Percentiles rank a stretch among this genome's conserved stretches.
phyloP scores from a whole-genome alignment of 2,113 vertebrate genomes.

The Zingel zingel region DNA sequence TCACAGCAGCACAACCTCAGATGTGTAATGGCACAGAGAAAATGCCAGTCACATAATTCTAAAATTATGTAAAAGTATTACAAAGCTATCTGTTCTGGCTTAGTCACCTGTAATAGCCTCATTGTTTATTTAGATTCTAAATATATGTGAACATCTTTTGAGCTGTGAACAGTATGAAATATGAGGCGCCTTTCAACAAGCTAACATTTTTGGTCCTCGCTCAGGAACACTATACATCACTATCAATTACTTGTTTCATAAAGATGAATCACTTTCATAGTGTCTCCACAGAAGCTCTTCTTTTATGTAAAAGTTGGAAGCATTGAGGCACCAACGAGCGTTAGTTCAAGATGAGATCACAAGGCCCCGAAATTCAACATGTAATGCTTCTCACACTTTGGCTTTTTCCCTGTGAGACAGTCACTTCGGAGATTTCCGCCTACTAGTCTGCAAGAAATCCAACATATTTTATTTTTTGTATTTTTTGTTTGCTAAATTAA shows the following conservation, averaged over 20 bases:
- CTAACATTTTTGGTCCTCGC: conserved; percentile 19
- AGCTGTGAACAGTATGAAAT: conserved; percentile 67
- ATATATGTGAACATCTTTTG: conserved; percentile 32
- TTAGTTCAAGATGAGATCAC: conserved; percentile 66
- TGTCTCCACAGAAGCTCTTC: conserved; percentile 35
- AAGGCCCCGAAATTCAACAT: conserved; percentile 35
- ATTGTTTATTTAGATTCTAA: conserved; percentile 35
- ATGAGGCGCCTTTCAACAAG: conserved; percentile 47
- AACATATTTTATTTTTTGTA: not conserved
- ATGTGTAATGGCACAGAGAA: not conserved
- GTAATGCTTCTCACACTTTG: conserved; percentile 25
- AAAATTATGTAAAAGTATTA: not conserved
- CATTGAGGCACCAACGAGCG: conserved; percentile 37
- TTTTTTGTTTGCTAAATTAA: conserved; percentile 48
- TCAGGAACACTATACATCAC: conserved; percentile 66
- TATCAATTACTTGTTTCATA: conserved; percentile 57
- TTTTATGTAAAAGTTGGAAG: conserved; percentile 49
- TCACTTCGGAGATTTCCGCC: conserved; percentile 30
- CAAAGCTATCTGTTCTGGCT: conserved; percentile 18
- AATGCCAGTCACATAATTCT: conserved; percentile 7
- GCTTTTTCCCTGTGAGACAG: conserved; percentile 15
- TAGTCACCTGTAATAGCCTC: conserved; percentile 52
- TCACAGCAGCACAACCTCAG: conserved; percentile 14
- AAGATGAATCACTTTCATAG: conserved; percentile 66
- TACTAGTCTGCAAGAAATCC: conserved; percentile 35